A percentile compares a stretch with the other conserved stretches of the same genome.
phyloP scores from a whole-genome alignment of 2,797 vertebrate species.

The Sebastes hubbsi region DNA sequence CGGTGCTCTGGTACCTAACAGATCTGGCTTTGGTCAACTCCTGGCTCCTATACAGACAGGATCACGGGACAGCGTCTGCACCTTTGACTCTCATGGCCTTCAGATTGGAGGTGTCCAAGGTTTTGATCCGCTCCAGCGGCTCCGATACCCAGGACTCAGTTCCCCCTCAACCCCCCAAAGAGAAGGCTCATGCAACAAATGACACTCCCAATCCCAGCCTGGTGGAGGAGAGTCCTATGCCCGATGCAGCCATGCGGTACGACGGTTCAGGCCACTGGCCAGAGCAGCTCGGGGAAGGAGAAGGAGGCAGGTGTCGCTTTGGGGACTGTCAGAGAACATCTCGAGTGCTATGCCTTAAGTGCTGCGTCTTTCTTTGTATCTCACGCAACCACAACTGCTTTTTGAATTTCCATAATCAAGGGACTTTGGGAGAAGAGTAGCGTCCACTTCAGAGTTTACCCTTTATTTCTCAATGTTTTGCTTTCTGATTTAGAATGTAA shows the following conservation, averaged over 20 bases:
- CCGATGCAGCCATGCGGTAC: conserved; percentile 75
- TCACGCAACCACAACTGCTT: conserved; percentile 86
- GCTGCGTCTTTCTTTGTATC: conserved; percentile 87
- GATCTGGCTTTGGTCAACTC: conserved; percentile 84
- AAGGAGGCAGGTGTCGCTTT: conserved; percentile 81
- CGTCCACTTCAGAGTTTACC: background rate
- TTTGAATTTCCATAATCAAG: conserved; percentile 84
- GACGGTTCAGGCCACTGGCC: conserved; percentile 86
- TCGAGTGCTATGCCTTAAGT: conserved; percentile 85
- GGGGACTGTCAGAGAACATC: conserved; percentile 83
- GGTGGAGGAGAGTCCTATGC: conserved; percentile 74
- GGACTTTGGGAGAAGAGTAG: conserved; percentile 48
- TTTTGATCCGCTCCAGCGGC: conserved; percentile 74
- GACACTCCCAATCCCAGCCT: conserved; percentile 54
- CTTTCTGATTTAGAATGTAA: conserved; percentile 26
- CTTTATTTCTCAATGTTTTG: background rate
- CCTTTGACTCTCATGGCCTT: conserved; percentile 82
- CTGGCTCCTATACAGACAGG: conserved; percentile 79
- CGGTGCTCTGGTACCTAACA: conserved; percentile 83
- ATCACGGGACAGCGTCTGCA: conserved; percentile 35
- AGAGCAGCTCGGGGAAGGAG: conserved; percentile 81
- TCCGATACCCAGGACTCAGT: conserved; percentile 74
- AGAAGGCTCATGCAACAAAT: conserved; percentile 44
- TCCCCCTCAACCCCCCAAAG: conserved; percentile 71
- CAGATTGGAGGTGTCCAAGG: conserved; percentile 83